Evolutionary conservation across 92 coral and sea anemone genomes (phyloP), one percentile per base, ranked within the genome.

Genomic region (Parazoanthus swiftii): DNA sequence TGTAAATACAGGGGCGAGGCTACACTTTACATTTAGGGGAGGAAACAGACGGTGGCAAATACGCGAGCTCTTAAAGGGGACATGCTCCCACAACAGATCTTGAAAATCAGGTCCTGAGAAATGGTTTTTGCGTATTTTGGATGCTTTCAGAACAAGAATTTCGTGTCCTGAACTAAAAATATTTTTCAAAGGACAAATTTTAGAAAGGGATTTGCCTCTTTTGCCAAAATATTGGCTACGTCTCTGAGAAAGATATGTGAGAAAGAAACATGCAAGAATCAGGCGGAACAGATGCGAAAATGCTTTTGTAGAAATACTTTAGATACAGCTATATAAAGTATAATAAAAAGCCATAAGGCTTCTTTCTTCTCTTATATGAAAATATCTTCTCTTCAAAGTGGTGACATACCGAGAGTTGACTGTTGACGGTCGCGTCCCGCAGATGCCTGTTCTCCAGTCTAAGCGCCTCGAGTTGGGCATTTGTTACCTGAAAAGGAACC

Each of bases 371-470:
- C 26, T 18, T 63, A 29, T 63, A 23, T 63, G 70, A 63, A 63
- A 63, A 63, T 1, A 9, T 63, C 8, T n/a, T 46, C 8, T 16
- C 0, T 29, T 29, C 73, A 35, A 14, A 21, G 15, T 14, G 8
- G 26, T 11, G 1, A 71, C 91, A 82, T 86, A 95, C 98, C 94
- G 89, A 58, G 23, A 95, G 77, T 68, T 95, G 96, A 11, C 89
- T 93, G 84, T 84, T 91, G 26, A 90, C 89, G 20, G 97, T 92
- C 3, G 95, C 86, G 82, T 97, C 99, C 71, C 96, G 91, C 42
- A 97, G 93, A 71, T 95, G 97, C 66, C 95, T 94, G 91, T 97
- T 97, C 87, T 97, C 99, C 44, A 97, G 80, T 74, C 98, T 89
- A 33, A 97, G 77, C 20, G 98, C 99, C 76, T 95, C 95, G 8